Evolutionary conservation across 1,140 invertebrate genomes (phyloP).

Genomic region (Plodia interpunctella): DNA sequence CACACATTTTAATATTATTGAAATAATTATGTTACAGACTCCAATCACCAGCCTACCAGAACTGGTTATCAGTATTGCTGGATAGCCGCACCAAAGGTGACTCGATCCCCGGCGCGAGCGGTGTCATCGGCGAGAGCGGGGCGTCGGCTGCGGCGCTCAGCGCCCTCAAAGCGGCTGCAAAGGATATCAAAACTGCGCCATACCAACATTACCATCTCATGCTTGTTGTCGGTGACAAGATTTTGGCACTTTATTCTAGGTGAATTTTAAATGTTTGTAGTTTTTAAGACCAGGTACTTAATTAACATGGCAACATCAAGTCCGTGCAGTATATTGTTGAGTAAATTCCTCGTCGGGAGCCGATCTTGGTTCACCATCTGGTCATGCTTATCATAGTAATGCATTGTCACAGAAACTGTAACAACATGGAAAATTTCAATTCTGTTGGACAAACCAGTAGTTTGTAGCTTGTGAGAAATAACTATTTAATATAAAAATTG

Average conservation of each 20-base stretch:
- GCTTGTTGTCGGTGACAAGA: constrained; percentile 65
- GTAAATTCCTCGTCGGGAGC: too few relatives aligned
- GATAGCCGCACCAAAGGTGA: constrained; percentile 60
- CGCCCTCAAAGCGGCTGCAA: constrained; percentile 51
- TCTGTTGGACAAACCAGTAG: too few relatives aligned
- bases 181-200: constrained; percentile 51
- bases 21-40: constrained; percentile 36
- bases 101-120: constrained; percentile 62
- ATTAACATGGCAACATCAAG: too few relatives aligned
- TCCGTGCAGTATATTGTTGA: too few relatives aligned
- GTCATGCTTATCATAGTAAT: too few relatives aligned
- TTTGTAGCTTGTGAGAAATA: too few relatives aligned
- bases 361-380: too few relatives aligned
- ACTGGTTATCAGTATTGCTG: constrained; percentile 58
- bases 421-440: too few relatives aligned
- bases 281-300: too few relatives aligned
- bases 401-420: too few relatives aligned
- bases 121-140: constrained; percentile 65
- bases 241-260: constrained; percentile 65
- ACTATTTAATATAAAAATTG: too few relatives aligned
- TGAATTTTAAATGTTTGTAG: constrained; percentile 17
- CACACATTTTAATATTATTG: too few relatives aligned
- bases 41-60: constrained; percentile 52
- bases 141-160: constrained; percentile 54
- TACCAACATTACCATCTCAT: constrained; percentile 60